Evolutionary conservation across 2,888 invertebrate species (phyloP).

Genomic region (Aspidiotus destructor): DNA sequence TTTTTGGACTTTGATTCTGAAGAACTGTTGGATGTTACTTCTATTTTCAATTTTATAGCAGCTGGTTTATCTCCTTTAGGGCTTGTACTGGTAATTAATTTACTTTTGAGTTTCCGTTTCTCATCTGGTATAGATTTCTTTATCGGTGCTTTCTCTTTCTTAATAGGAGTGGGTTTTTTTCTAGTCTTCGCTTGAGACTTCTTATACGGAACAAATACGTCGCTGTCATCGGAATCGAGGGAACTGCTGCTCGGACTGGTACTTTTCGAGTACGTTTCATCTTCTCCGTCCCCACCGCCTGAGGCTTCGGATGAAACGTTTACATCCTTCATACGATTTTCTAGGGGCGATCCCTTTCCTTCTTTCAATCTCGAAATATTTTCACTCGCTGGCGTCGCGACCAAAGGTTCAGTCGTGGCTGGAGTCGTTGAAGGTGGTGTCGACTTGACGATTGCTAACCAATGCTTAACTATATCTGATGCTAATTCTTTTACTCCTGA

Average conservation of each 20-base stretch:
- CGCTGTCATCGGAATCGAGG: slow-evolving; percentile 17
- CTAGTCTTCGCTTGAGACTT: slow-evolving; percentile 37
- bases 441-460: slow-evolving; percentile 77
- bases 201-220: slow-evolving; percentile 26
- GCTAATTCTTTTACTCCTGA: slow-evolving; percentile 68
- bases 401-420: slow-evolving; percentile 16
- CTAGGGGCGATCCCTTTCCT: not conserved
- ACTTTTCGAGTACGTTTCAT: slow-evolving; percentile 18
- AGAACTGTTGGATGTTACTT: slow-evolving; percentile 9
- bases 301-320: slow-evolving; percentile 13
- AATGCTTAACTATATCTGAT: slow-evolving; percentile 72
- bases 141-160: slow-evolving; percentile 35
- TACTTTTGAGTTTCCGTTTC: slow-evolving; percentile 34
- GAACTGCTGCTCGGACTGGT: slow-evolving; percentile 27
- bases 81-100: slow-evolving; percentile 9
- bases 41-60: slow-evolving; percentile 24
- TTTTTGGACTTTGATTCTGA: slow-evolving; percentile 17
- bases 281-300: slow-evolving; percentile 10
- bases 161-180: slow-evolving; percentile 14
- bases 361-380: not conserved
- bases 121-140: slow-evolving; percentile 33
- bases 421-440: slow-evolving; percentile 42
- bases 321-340: not conserved
- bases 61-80: slow-evolving; percentile 15
- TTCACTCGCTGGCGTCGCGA: slow-evolving; percentile 6